A percentile compares a stretch with the other conserved stretches of the same genome.
phyloP scores from a whole-genome alignment of 1,140 invertebrate genomes.

The Physella acuta region DNA sequence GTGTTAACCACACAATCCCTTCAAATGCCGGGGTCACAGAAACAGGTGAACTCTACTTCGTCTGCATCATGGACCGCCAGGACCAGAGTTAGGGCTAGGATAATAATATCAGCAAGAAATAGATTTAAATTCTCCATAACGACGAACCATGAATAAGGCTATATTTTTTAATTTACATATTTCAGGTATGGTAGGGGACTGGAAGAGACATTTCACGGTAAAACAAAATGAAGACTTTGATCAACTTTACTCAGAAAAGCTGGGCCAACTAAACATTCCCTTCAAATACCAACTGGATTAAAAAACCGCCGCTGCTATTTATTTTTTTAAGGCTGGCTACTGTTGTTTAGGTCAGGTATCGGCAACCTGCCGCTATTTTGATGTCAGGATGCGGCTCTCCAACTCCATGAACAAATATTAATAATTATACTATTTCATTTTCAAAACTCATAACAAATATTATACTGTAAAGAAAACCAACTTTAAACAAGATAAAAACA shows the following conservation, averaged over 20 bases:
- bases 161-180: background rate
- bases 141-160: background rate
- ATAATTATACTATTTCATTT: too few relatives aligned
- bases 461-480: too few relatives aligned
- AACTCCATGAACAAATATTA: too few relatives aligned
- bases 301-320: too few relatives aligned
- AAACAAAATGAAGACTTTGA: slow-evolving; percentile 21
- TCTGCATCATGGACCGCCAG: background rate
- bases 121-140: background rate
- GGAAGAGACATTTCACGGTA: slow-evolving; percentile 15
- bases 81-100: background rate
- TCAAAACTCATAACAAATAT: too few relatives aligned
- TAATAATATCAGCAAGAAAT: background rate
- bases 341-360: too few relatives aligned
- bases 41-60: background rate
- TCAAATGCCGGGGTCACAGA: too few relatives aligned
- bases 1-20: too few relatives aligned
- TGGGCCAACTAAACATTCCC: slow-evolving; percentile 6
- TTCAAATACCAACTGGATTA: slow-evolving; percentile 8
- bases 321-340: too few relatives aligned
- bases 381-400: too few relatives aligned
- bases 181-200: slow-evolving; percentile 18
- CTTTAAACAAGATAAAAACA: too few relatives aligned
- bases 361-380: too few relatives aligned
- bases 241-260: background rate